These are phyloP conservation scores for Anguilla anguilla DNA, from an alignment of 2,797 vertebrate genomes.

Conservation along the genomic window DNA sequence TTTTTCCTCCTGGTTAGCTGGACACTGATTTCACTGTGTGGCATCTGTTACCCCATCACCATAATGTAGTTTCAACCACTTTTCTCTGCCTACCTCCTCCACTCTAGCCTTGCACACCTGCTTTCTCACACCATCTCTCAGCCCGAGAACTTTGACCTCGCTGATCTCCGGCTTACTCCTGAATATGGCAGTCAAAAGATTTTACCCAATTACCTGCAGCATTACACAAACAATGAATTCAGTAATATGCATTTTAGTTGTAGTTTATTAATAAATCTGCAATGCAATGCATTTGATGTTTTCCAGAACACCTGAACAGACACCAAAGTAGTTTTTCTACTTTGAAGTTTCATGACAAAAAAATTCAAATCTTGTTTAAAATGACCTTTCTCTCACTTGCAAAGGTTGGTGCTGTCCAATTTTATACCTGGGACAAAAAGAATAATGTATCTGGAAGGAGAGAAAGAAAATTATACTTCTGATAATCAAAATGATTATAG, in stretches of 20 bases:
- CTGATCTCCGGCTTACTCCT: conserved; percentile 43
- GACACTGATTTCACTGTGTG: conserved; percentile 54
- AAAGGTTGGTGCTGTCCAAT: conserved; percentile 43
- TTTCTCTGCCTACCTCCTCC: not conserved
- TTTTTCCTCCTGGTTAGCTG: conserved; percentile 52
- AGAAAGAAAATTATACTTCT: not conserved
- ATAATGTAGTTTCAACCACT: conserved; percentile 12
- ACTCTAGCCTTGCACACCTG: conserved; percentile 43
- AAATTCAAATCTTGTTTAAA: conserved; percentile 6
- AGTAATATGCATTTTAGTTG: conserved; percentile 31
- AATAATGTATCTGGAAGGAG: not conserved
- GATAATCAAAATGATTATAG: not conserved
- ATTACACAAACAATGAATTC: conserved; percentile 38
- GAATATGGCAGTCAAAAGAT: conserved; percentile 47
- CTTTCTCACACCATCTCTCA: conserved; percentile 43
- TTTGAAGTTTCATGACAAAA: not conserved
- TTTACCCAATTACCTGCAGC: conserved; percentile 37
- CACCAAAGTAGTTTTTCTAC: too few relatives aligned
- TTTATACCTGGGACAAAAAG: not conserved
- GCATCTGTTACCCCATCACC: not conserved
- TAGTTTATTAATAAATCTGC: conserved; percentile 26
- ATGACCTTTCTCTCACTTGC: conserved; percentile 14
- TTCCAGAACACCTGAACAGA: not conserved
- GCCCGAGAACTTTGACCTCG: conserved; percentile 43
- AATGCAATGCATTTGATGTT: not conserved